phyloP scores from a whole-genome alignment of 2,797 vertebrate genomes.

The Artibeus jamaicensis region DNA sequence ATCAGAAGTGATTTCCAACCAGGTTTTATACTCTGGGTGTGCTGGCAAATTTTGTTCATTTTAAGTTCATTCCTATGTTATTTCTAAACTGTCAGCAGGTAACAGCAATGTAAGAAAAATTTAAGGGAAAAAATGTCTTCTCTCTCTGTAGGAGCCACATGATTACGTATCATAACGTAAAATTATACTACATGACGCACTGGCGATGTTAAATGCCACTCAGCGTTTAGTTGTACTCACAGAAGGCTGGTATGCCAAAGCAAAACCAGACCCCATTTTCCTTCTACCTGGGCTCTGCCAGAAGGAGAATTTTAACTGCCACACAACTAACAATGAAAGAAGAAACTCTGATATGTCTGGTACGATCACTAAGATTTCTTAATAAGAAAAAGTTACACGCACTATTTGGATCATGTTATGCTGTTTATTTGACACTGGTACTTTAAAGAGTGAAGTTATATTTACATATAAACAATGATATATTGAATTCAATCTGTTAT shows the following conservation, averaged over 20 bases:
- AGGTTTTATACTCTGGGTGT: neutral
- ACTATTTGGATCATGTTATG: neutral
- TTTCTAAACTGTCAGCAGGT: neutral
- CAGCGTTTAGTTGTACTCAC: neutral
- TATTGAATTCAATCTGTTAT: neutral
- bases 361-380: neutral
- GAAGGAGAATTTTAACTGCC: neutral
- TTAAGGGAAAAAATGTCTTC: neutral
- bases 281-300: neutral
- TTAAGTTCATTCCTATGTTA: neutral
- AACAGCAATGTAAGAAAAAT: neutral
- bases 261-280: neutral
- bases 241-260: neutral
- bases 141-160: neutral
- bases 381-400: neutral
- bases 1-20: neutral
- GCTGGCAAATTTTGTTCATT: neutral
- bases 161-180: neutral
- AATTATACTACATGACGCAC: neutral
- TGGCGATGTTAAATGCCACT: neutral
- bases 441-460: neutral
- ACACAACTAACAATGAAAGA: neutral
- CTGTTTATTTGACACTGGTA: neutral
- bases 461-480: neutral
- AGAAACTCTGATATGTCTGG: neutral